These are phyloP conservation scores for Spisula solida DNA, from an alignment of 2,888 invertebrate species.

Conservation along the genomic window DNA sequence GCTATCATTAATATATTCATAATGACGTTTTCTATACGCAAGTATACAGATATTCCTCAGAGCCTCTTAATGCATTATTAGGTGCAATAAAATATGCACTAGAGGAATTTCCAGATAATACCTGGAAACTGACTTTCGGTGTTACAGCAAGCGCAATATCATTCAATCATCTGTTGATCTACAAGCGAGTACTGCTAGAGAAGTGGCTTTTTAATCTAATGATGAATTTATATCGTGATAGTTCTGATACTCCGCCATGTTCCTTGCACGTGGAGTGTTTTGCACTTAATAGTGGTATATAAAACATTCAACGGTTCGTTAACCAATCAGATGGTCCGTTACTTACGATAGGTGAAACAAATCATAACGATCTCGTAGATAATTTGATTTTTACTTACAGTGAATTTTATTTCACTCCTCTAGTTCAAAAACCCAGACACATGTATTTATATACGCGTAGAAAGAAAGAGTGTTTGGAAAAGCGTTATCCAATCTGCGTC, in stretches of 20 bases:
- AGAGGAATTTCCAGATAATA: neutral
- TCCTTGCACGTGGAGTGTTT: neutral
- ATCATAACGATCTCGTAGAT: too few relatives aligned
- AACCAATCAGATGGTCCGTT: neutral
- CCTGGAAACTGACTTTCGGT: neutral
- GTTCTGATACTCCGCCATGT: neutral
- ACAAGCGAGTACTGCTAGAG: neutral
- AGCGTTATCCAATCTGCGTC: too few relatives aligned
- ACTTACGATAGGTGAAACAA: neutral
- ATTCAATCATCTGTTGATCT: neutral
- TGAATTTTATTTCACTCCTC: too few relatives aligned
- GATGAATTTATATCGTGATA: neutral
- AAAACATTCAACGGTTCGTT: neutral
- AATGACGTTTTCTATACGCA: too few relatives aligned
- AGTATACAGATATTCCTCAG: too few relatives aligned
- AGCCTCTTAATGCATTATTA: too few relatives aligned
- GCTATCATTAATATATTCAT: too few relatives aligned
- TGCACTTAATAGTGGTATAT: neutral
- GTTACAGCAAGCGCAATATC: neutral
- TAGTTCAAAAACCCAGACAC: too few relatives aligned
- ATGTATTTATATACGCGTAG: too few relatives aligned
- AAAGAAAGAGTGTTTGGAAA: too few relatives aligned
- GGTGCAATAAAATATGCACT: neutral
- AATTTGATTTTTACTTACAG: too few relatives aligned
- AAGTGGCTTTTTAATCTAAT: neutral